A percentile compares a stretch with the other conserved stretches of the same genome.
Evolutionary conservation across 2,113 vertebrate genomes (phyloP).

Genomic region (Nothobranchius kuhntae): DNA sequence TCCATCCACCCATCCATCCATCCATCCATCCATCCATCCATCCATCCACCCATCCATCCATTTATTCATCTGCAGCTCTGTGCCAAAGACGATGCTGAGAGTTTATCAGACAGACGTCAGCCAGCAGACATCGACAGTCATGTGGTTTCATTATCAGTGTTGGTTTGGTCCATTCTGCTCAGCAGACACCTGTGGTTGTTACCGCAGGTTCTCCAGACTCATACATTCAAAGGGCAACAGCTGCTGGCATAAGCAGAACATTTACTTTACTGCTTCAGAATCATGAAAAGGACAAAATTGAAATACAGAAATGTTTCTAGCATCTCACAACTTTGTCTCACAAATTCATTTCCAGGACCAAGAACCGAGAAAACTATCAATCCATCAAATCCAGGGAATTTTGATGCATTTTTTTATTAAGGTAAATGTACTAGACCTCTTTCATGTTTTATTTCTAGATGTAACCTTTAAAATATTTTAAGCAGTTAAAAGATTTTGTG

Average conservation of each 20-base stretch:
- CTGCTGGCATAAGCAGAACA: constrained; percentile 1
- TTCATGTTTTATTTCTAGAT: too few species aligned
- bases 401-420: too few species aligned
- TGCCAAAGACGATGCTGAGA: not conserved
- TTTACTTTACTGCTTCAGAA: not conserved
- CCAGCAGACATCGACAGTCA: constrained; percentile 5
- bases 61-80: constrained; percentile 2
- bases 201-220: constrained; percentile 23
- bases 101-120: constrained; percentile 8
- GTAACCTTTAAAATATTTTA: too few species aligned
- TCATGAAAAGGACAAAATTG: not conserved
- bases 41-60: not conserved
- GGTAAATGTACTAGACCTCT: too few species aligned
- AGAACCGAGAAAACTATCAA: too few species aligned
- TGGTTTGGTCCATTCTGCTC: constrained; percentile 28
- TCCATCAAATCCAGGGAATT: too few species aligned
- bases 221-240: constrained; percentile 6
- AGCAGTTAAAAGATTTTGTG: too few species aligned
- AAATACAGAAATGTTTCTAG: too few species aligned
- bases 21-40: too few species aligned
- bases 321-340: too few species aligned
- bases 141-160: constrained; percentile 30
- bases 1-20: too few species aligned
- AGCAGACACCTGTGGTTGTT: constrained; percentile 48
- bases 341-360: too few species aligned